A percentile compares a stretch with the other conserved stretches of the same genome.
These are phyloP conservation scores for Melanotaenia trifasciata DNA, from an alignment of 2,797 vertebrate species.

Conservation along the genomic window DNA sequence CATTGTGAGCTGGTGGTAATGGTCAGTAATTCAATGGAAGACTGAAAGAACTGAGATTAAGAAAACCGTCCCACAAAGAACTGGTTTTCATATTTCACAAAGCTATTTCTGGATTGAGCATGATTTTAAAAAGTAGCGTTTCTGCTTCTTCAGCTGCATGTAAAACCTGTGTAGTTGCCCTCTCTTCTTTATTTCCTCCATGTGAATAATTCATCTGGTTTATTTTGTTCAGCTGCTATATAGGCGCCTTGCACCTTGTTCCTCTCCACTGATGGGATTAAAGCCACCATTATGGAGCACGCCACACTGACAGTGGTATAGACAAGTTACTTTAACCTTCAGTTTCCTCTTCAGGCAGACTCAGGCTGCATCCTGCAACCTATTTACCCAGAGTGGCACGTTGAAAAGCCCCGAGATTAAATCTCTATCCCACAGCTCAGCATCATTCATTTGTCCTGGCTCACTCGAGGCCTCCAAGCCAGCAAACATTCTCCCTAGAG, in stretches of 20 bases:
- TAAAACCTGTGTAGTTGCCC: slow-evolving; percentile 17
- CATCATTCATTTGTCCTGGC: slow-evolving; percentile 75
- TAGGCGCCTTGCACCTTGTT: slow-evolving; percentile 45
- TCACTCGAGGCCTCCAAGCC: slow-evolving; percentile 62
- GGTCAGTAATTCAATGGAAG: too few species aligned
- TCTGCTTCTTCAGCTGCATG: background rate
- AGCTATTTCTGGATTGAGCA: too few species aligned
- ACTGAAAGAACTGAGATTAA: too few species aligned
- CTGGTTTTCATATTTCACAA: too few species aligned
- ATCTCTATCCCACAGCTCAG: slow-evolving; percentile 65
- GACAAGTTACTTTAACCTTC: slow-evolving; percentile 79
- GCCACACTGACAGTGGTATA: slow-evolving; percentile 44
- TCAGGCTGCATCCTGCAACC: slow-evolving; percentile 42
- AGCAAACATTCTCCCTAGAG: slow-evolving; percentile 63
- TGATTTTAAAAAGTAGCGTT: background rate
- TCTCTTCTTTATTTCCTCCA: slow-evolving; percentile 21
- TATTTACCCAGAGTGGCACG: slow-evolving; percentile 65
- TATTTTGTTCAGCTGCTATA: slow-evolving; percentile 60
- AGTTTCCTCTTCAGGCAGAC: slow-evolving; percentile 61
- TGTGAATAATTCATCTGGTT: slow-evolving; percentile 66
- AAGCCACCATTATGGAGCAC: slow-evolving; percentile 56
- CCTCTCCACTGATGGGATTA: slow-evolving; percentile 42
- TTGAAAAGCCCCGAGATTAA: slow-evolving; percentile 74
- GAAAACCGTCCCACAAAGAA: too few species aligned
- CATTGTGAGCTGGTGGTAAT: too few species aligned